Conservation (phyloP, 2,888 invertebrate species). For the Sarcophaga rosellei region DNA sequence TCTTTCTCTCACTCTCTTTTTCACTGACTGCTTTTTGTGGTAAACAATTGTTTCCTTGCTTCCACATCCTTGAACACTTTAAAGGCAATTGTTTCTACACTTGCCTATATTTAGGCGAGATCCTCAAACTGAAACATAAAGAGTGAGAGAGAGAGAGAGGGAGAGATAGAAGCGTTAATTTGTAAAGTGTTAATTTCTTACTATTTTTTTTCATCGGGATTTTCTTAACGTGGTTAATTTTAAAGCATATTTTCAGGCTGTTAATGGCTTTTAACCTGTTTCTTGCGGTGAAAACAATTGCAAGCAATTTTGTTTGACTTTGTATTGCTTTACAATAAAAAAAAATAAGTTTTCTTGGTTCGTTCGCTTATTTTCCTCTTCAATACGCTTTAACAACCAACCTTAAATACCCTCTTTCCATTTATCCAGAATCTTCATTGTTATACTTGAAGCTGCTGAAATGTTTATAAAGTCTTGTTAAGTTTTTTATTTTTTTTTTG, state of each 20-base stretch:
- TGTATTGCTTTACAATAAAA: conserved; percentile 20
- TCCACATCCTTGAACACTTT: no score
- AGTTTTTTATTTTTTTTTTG: not conserved
- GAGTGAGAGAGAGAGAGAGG: not conserved
- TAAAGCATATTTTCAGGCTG: not conserved
- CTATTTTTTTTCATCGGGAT: conserved; percentile 23
- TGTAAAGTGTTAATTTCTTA: conserved; percentile 59
- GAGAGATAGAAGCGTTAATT: conserved; percentile 48
- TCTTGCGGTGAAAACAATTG: not conserved
- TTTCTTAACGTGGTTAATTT: not conserved
- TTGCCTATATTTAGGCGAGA: no score
- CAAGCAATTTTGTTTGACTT: not conserved
- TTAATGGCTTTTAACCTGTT: not conserved
- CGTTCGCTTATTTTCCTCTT: not conserved
- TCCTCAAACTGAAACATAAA: not conserved
- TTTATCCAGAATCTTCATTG: not conserved
- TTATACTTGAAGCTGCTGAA: conserved; percentile 13
- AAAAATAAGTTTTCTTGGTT: not conserved
- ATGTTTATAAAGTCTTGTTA: conserved; percentile 17
- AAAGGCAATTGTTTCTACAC: not conserved
- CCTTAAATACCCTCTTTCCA: not conserved
- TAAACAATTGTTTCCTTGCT: no score
- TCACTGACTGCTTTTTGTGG: no score
- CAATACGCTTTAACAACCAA: not conserved
- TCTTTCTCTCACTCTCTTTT: no score